Evolutionary conservation across 2,113 vertebrate genomes (phyloP).

Genomic region (Saguinus midas): DNA sequence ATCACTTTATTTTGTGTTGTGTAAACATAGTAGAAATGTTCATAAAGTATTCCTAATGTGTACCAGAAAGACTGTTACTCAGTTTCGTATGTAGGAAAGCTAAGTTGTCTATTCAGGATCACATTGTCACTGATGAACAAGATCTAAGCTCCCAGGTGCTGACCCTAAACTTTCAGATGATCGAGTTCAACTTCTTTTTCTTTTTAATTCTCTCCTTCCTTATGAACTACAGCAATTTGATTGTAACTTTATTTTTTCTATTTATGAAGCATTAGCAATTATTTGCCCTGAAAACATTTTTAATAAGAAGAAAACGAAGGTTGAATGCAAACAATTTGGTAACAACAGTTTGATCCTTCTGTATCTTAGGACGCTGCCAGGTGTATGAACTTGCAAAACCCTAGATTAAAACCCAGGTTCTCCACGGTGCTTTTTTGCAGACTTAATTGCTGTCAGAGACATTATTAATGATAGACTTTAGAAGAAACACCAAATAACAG

Average conservation of each 20-base stretch:
- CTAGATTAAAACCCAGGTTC: background rate
- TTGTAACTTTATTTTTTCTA: background rate
- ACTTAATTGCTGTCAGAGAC: background rate
- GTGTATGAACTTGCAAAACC: background rate
- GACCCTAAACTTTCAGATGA: background rate
- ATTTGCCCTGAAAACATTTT: conserved; percentile 20
- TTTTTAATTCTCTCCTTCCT: background rate
- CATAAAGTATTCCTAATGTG: background rate
- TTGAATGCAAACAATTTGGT: background rate
- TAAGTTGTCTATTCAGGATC: background rate
- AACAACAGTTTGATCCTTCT: background rate
- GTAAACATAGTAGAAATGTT: background rate
- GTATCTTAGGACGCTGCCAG: background rate
- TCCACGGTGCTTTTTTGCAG: conserved; percentile 19
- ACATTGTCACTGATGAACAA: background rate
- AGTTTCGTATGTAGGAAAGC: background rate
- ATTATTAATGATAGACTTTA: background rate
- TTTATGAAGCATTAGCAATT: background rate
- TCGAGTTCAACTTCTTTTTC: conserved; percentile 14
- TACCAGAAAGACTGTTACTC: conserved; percentile 3
- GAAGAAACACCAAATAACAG: background rate
- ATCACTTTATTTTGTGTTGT: background rate
- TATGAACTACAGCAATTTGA: conserved; percentile 27
- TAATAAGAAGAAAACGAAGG: background rate
- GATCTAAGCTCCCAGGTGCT: background rate